Base-by-base conservation (phyloP, 2,113 vertebrate genomes). In the Brienomyrus brachyistius region DNA sequence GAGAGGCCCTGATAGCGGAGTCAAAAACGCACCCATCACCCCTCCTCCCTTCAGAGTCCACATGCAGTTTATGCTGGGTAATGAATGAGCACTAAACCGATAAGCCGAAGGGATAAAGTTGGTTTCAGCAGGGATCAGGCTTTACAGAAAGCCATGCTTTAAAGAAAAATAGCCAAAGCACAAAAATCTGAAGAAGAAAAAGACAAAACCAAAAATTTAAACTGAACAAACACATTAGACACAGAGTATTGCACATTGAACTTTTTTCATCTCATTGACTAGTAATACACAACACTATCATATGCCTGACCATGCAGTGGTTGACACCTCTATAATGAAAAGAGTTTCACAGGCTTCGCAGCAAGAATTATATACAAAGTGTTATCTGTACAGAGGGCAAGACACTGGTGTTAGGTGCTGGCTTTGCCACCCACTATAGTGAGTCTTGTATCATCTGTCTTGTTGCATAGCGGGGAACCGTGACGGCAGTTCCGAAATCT, bases 231-330 rank as follows among this genome's bases (percentile, higher is more conserved):
- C 54, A 77, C 70, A 88, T 27, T 11, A 27, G 35, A 59, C 94
- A 96, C 93, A 95, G 94, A 96, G 95, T 97, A 98, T 98, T 98
- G 97, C 97, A 98, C 97, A 96, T 97, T 95, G 95, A 97, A 96
- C 52, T 95, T 96, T 95, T 95, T 97, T 96, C 95, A 47, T 48
- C 85, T 87, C 31, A 95, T 95, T 95, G 95, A 95, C 95, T 96
- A 96, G 95, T 96, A 97, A 96, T 94, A 96, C 94, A 95, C 88
- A 43, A 48, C 94, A 91, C 96, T 96, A 96, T 96, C 95, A 93
- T 96, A 96, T 94, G 96, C 94, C 95, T 96, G 95, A 97, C 95
- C 97, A 97, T 97, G 97, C 97, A 97, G 96, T 95, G 96, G 95
- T 95, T 96, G 94, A 96, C 95, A 95, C 94, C 95, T 97, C 95